These are phyloP conservation scores for Hemithea aestivaria DNA, from an alignment of 2,888 invertebrate species.

Conservation along the genomic window DNA sequence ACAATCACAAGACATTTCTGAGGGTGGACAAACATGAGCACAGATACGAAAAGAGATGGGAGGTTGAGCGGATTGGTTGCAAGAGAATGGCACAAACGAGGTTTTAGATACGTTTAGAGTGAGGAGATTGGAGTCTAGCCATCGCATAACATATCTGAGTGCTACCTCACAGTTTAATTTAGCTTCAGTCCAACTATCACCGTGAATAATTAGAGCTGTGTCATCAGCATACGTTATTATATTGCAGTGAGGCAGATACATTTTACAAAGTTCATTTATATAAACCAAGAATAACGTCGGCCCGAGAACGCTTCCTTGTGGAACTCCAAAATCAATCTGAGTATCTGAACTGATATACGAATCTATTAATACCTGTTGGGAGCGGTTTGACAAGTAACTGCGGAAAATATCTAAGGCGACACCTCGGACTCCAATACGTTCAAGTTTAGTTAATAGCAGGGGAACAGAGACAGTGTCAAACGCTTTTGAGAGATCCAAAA, in stretches of 20 bases:
- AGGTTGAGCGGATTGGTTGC: neutral
- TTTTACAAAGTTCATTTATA: slow-evolving; percentile 11
- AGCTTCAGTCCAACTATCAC: slow-evolving; percentile 4
- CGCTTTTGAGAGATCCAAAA: too few species aligned
- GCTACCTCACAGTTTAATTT: slow-evolving; percentile 5
- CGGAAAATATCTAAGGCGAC: too few species aligned
- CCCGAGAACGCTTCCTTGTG: slow-evolving; percentile 14
- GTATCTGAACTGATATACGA: too few species aligned
- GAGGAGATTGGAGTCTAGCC: too few species aligned
- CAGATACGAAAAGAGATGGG: too few species aligned
- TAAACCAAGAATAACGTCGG: slow-evolving; percentile 11
- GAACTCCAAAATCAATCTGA: slow-evolving; percentile 16
- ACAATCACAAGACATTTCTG: slow-evolving; percentile 1
- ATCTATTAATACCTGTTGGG: too few species aligned
- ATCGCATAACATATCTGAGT: slow-evolving; percentile 1
- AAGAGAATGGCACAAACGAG: slow-evolving; percentile 1
- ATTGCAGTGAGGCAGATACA: neutral
- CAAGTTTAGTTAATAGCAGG: neutral
- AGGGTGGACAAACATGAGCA: too few species aligned
- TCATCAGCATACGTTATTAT: slow-evolving; percentile 13
- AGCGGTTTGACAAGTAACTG: too few species aligned
- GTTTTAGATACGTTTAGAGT: slow-evolving; percentile 8
- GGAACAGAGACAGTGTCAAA: too few species aligned
- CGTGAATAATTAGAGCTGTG: slow-evolving; percentile 13
- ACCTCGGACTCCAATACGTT: neutral